Evolutionary conservation across 2,888 invertebrate genomes (phyloP), one percentile per base, ranked within the genome.

Genomic region (Spodoptera picta): DNA sequence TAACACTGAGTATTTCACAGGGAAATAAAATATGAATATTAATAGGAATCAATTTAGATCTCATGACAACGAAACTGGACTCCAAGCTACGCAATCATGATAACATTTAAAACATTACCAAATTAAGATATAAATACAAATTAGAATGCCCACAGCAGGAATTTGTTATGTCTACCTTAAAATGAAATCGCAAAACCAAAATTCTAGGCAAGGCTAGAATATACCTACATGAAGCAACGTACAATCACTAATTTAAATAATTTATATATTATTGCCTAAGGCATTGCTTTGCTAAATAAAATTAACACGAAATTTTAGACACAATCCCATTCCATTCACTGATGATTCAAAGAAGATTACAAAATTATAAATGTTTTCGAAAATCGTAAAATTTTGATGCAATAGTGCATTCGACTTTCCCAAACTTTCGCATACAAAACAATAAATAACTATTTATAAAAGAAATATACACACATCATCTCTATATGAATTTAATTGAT

Each of bases 341-440:
- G 2, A 47, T 52, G 27, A 36, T 24, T 45, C 9, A 42, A 53
- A 27, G 24, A 52, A 66, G 47, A 41, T 27, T 59, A 5, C 27
- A 46, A 48, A 36, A 36, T n/a, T n/a, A n/a, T 2, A 36, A 23
- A 42, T 51, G n/a, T 42, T 19, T 24, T 0, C 2, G 7, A n/a
- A 50, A 24, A 50, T 24, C 9, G 7, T 36, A 9, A 60, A 24
- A 36, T 36, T 36, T 48, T 48, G 5, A 48, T 49, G 12, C 43
- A 52, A 66, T 45, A 4, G 5, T n/a, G 3, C 9, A 14, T 11
- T 4, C n/a, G 2, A 41, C 69, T 73, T 73, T 70, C 70, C 51
- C 24, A 42, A 61, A 36, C 57, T 73, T 73, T 73, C 45, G 5
- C 50, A 3, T 56, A 24, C 1, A 31, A 6, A 7, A 24, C 3